A percentile compares a stretch with the other conserved stretches of the same genome.
Conservation (phyloP, 2,888 invertebrate genomes). For the Branchipolynoe longqiensis region DNA sequence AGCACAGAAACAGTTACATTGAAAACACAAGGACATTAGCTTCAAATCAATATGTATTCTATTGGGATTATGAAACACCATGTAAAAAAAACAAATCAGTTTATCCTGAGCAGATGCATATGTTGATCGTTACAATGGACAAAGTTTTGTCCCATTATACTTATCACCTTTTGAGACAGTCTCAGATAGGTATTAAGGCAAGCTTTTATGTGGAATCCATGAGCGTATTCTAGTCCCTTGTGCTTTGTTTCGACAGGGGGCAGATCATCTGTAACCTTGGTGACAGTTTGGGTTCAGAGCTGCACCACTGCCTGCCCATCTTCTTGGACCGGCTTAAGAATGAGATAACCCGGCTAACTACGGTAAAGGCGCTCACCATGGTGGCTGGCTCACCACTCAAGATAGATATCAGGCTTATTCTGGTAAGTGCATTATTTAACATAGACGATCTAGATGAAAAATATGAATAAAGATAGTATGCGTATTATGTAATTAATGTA, state of each 20-base stretch:
- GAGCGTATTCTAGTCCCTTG: too few relatives aligned
- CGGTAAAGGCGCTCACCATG: conserved; percentile 96
- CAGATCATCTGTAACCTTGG: conserved; percentile 96
- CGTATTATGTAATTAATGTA: not conserved
- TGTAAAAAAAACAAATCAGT: too few relatives aligned
- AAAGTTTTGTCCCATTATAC: too few relatives aligned
- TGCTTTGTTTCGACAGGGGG: conserved; percentile 86
- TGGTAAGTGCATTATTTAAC: conserved; percentile 86
- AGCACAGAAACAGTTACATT: too few relatives aligned
- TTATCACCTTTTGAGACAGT: too few relatives aligned
- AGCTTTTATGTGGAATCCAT: too few relatives aligned
- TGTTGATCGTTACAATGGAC: too few relatives aligned
- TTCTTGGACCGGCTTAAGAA: conserved; percentile 96
- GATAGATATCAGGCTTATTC: conserved; percentile 91
- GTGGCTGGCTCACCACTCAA: conserved; percentile 92
- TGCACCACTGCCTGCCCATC: conserved; percentile 93
- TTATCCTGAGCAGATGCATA: too few relatives aligned
- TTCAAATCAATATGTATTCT: too few relatives aligned
- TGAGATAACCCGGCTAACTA: conserved; percentile 97
- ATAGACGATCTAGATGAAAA: not conserved
- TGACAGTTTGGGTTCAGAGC: conserved; percentile 89
- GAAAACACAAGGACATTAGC: too few relatives aligned
- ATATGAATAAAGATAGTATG: not conserved
- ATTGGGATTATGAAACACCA: too few relatives aligned
- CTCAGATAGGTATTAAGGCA: too few relatives aligned